Conservation (phyloP, 2,797 vertebrate genomes). For the Alosa sapidissima region DNA sequence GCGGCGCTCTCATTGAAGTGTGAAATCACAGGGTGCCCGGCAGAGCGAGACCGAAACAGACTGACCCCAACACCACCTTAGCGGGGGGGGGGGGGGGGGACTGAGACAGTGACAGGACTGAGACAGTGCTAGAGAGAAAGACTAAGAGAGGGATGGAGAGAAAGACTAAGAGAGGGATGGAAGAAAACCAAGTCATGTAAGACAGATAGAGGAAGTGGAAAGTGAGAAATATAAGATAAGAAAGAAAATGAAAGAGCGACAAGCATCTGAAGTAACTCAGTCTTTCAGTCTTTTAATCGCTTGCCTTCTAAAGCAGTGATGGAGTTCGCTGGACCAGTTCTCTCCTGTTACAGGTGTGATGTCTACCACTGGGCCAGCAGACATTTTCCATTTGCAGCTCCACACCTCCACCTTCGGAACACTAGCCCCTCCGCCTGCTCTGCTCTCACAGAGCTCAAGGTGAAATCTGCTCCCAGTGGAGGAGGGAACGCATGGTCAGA, state of each 20-base stretch:
- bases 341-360: background rate
- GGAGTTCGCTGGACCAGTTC: background rate
- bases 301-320: background rate
- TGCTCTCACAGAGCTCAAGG: too few species aligned
- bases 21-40: constrained; percentile 52
- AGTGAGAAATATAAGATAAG: background rate
- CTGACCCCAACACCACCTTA: constrained; percentile 9
- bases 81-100: background rate
- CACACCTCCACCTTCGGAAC: too few species aligned
- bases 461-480: too few species aligned
- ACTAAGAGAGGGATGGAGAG: background rate
- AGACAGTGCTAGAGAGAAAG: background rate
- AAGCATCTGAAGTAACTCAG: background rate
- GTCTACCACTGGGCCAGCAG: too few species aligned
- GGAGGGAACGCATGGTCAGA: too few species aligned
- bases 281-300: background rate
- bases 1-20: constrained; percentile 49
- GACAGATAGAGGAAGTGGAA: background rate
- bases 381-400: too few species aligned
- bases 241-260: background rate
- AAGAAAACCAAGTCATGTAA: background rate
- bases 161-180: background rate
- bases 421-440: too few species aligned
- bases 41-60: constrained; percentile 32
- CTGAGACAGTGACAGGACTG: too few species aligned